Conservation (phyloP, 2,113 vertebrate genomes). For the human region GRCh38 chr6:160696501-160697000, state of each 20-base stretch:
- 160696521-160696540: neutral
- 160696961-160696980: neutral
- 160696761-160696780: neutral
- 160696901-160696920: neutral
- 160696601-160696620: neutral
- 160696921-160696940: neutral
- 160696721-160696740: neutral
- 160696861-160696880: neutral
- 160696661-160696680: neutral
- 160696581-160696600: neutral
- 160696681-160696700: neutral
- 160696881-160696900: neutral
- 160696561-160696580: accelerated
- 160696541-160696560: neutral
- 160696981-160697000: neutral
- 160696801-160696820: neutral
- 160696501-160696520: too few relatives aligned
- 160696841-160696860: neutral
- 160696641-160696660: accelerated
- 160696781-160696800: neutral
- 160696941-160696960: neutral
- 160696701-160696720: neutral
- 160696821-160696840: neutral
- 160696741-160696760: neutral
- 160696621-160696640: neutral